Evolutionary conservation across 2,113 vertebrate species (phyloP), one percentile per base, ranked within the genome.

Genomic region (Leptodactylus fuscus): DNA sequence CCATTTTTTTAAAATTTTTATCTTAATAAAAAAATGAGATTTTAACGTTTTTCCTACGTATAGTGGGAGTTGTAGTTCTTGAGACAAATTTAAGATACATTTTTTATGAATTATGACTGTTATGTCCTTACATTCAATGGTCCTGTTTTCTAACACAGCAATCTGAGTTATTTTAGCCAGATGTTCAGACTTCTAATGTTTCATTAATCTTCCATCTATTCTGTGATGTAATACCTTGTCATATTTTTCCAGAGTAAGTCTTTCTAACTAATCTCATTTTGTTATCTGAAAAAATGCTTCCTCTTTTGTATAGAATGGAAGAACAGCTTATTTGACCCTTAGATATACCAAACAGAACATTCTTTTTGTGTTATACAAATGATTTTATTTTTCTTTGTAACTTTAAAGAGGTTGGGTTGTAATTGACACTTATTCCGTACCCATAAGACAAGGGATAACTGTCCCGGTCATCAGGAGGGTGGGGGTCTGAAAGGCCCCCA

Each of bases 131-230:
- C 55, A 80, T 80, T 60, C 53, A 80, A 80, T 44, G 55, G 49
- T 10, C 32, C 58, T 80, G 34, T 80, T 53, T 80, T 80, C 53
- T 78, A n/a, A 36, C 27, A 55, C 13, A 32, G 29, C 22, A 53
- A 38, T n/a, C 51, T 18, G 15, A 15, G 53, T 38, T 62, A 58
- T 62, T 38, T 60, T 62, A 62, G 55, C 53, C 53, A 80, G 77
- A 80, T 80, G 77, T 62, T 80, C 55, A 60, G 53, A 80, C 77
- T 41, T 58, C 53, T 44, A 41, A 60, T 80, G 77, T 44, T 60
- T 60, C 77, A 80, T 80, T 80, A 80, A 80, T 80, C 77, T 80
- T 80, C 49, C 53, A 80, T 80, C 77, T 80, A 27, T 60, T 79
- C 51, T 79, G 76, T 58, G 76, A 58, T 80, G 77, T 80, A 60